Base-by-base conservation (phyloP, 92 coral and sea anemone species). In the Phenganax stokvisi region DNA sequence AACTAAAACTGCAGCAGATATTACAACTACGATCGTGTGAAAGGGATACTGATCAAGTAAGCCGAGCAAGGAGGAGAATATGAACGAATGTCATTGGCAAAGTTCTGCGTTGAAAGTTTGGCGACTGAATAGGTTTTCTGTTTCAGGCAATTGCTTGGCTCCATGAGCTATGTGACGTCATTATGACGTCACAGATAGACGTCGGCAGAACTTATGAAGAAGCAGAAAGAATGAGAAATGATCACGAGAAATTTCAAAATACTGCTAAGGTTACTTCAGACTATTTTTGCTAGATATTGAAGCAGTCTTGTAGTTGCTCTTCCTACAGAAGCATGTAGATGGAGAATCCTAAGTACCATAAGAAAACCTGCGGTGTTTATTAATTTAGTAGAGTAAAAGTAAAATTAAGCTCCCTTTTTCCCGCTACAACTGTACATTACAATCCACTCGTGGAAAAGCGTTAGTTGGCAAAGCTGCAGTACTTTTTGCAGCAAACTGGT, bases 11-110 rank as follows among this genome's bases (percentile, higher is more conserved):
- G 0, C 98, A 94, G 70, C 98, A 94, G 87, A 80, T 94, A 58
- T 83, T 94, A 70, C 98, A 94, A 86, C 91, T 94, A n/a, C 77
- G 89, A 85, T 90, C 94, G 47, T 91, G 98, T 65, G 98, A 94
- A 58, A 72, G 92, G 80, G 98, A 94, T 63, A 88, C 97, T 73
- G 92, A 91, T 51, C 98, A 94, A 90, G 97, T 93, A 80, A 12
- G 75, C 9, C 27, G 53, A n/a, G 74, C 9, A 7, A 16, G 15
- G 31, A 69, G 31, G 6, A 61, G 67, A 61, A 61, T 15, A 28
- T 61, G 0, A 28, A 7, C 67, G 6, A 61, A 61, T 15, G 25
- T 37, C 47, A 61, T 3, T 0, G 12, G 20, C 27, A 7, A 6
- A 13, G 6, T 8, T 52, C 53, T 0, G 65, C 17, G 65, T 9